phyloP scores from a whole-genome alignment of 2,888 invertebrate genomes.

The Iphiclides podalirius region DNA sequence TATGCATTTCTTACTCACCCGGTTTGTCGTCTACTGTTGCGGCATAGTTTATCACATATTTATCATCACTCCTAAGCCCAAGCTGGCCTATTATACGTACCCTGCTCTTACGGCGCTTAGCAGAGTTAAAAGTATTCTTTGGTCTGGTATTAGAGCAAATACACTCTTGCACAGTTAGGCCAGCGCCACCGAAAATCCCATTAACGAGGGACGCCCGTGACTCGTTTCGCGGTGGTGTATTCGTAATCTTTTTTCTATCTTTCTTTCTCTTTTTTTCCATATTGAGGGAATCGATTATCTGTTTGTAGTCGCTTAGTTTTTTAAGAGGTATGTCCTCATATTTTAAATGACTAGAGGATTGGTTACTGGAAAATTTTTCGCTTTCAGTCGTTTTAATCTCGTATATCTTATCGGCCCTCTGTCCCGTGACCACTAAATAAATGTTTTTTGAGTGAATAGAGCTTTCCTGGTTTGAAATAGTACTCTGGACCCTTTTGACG shows the following conservation, averaged over 20 bases:
- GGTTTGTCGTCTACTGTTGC: conserved; percentile 55
- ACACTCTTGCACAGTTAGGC: conserved; percentile 26
- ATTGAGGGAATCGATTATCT: conserved; percentile 44
- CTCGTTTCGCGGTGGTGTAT: conserved; percentile 10
- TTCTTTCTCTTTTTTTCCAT: conserved; percentile 54
- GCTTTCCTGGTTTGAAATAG: conserved; percentile 48
- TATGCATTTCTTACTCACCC: conserved; percentile 35
- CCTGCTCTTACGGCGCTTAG: conserved; percentile 37
- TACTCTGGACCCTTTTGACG: conserved; percentile 39
- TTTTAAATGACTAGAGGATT: conserved; percentile 28
- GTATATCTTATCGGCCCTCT: conserved; percentile 46
- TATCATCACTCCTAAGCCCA: conserved; percentile 52
- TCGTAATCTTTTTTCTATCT: conserved; percentile 30
- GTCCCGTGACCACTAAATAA: conserved; percentile 44
- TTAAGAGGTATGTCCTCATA: conserved; percentile 41
- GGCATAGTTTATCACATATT: conserved; percentile 56
- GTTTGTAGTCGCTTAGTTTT: conserved; percentile 37
- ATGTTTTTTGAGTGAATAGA: conserved; percentile 45
- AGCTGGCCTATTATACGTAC: conserved; percentile 56
- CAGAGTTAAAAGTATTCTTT: conserved; percentile 16
- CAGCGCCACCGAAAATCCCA: conserved; percentile 19
- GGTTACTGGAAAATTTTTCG: conserved; percentile 38
- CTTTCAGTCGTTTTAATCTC: conserved; percentile 55
- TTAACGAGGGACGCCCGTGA: conserved; percentile 16
- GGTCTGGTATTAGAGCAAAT: conserved; percentile 23